Base-by-base conservation (phyloP, 2,797 vertebrate genomes). In the Acanthurus leucopareius region DNA sequence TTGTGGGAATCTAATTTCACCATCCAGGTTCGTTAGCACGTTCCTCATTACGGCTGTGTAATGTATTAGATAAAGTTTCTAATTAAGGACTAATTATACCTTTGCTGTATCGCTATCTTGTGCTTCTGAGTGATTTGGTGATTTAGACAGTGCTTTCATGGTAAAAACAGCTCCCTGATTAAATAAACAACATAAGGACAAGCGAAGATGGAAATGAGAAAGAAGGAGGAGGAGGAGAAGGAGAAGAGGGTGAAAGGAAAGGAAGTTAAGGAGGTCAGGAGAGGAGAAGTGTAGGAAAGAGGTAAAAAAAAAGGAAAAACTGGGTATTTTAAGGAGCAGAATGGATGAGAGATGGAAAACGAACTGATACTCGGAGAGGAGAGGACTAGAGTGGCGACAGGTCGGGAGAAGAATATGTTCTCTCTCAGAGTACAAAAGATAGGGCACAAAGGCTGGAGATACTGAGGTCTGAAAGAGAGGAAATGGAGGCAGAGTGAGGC, bases 21-120 rank as follows among this genome's bases (percentile, higher is more conserved):
- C 72, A 79, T 87, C 70, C 80, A 72, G 73, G 88, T 92, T 92
- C 47, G 85, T 93, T 88, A 88, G 88, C 82, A 47, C 79, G 68
- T 79, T 83, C 66, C 75, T 45, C 75, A 90, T 90, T 87, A 80
- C 54, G 16, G 74, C 79, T 7, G 62, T 81, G 82, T 91, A 89
- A 93, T 85, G 84, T 90, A 86, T 88, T 82, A 90, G 93, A 93
- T 92, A 89, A 89, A 89, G 90, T 90, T 92, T 90, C 88, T 91
- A 93, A 93, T 93, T 91, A 93, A 90, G 86, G 81, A 81, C 90
- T 94, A 93, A 94, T 94, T 92, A 93, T 85, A 90, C 88, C 91
- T 90, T 89, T 87, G 83, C 77, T 83, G 79, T 88, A 84, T 83
- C 49, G 62, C 83, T 88, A 89, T 86, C 90, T 86, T 82, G 84